Conservation (phyloP, 2,113 vertebrate genomes). For the Erythrocercus mccallii region DNA sequence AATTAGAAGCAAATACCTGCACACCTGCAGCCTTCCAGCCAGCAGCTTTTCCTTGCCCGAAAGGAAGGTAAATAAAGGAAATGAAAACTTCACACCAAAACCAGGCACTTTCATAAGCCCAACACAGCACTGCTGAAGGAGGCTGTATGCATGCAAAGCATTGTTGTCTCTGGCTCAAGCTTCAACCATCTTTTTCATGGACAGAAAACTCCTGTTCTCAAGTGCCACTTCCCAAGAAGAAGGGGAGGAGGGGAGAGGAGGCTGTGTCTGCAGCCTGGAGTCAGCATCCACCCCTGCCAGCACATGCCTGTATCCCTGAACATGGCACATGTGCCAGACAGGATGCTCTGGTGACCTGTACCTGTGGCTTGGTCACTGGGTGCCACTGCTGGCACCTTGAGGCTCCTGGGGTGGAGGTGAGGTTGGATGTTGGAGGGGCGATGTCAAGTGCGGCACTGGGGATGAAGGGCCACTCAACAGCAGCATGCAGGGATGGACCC, state of each 20-base stretch:
- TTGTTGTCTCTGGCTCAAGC: fast-evolving
- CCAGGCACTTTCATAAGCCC: not conserved
- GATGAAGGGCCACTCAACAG: not conserved
- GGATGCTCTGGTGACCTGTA: not conserved
- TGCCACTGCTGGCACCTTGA: fast-evolving
- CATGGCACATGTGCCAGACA: fast-evolving
- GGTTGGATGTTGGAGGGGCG: not conserved
- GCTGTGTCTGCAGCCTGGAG: not conserved
- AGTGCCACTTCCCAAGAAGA: not conserved
- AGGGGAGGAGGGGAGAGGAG: not conserved
- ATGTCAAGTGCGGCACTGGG: fast-evolving
- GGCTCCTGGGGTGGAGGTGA: not conserved
- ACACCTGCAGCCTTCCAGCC: not conserved
- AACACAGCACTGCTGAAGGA: not conserved
- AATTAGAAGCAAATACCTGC: not conserved
- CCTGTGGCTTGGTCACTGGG: not conserved
- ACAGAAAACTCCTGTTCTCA: not conserved
- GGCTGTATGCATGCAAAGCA: fast-evolving
- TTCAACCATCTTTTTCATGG: not conserved
- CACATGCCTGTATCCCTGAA: fast-evolving
- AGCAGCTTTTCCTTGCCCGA: not conserved
- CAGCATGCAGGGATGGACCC: not conserved
- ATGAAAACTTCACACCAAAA: not conserved
- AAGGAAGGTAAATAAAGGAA: not conserved
- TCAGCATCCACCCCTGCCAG: not conserved